Evolutionary conservation across 2,113 vertebrate species (phyloP).

Genomic region (Hymenochirus boettgeri): DNA sequence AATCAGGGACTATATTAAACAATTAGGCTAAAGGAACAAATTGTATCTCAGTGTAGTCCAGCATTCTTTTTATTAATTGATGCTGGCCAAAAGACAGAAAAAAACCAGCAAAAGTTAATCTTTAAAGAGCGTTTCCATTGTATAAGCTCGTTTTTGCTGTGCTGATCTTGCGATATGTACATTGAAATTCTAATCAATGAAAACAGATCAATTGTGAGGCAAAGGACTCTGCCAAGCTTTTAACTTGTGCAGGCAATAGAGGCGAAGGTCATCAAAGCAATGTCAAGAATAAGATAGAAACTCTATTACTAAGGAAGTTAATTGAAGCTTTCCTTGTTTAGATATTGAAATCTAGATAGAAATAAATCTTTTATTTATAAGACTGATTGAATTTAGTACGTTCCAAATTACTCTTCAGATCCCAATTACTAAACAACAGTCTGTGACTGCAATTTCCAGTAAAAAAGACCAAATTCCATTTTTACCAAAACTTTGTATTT

Average conservation of each 20-base stretch:
- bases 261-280: background rate
- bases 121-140: background rate
- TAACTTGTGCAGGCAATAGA: background rate
- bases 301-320: too few relatives aligned
- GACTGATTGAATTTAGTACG: background rate
- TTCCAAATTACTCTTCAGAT: background rate
- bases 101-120: constrained; percentile 6
- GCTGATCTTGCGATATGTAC: constrained; percentile 5
- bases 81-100: background rate
- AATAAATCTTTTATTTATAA: background rate
- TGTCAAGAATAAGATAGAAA: background rate
- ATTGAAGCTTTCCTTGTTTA: background rate
- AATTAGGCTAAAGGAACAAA: background rate
- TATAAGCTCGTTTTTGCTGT: background rate
- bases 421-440: background rate
- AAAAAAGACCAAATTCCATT: background rate
- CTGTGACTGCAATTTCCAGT: background rate
- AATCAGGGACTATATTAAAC: background rate
- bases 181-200: background rate
- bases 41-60: background rate
- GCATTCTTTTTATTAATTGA: background rate
- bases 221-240: constrained; percentile 4
- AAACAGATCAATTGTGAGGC: constrained; percentile 2
- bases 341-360: background rate
- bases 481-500: background rate